Evolutionary conservation across 2,888 invertebrate species (phyloP), one percentile per base, ranked within the genome.

Genomic region (Hirtodrosophila cameraria): DNA sequence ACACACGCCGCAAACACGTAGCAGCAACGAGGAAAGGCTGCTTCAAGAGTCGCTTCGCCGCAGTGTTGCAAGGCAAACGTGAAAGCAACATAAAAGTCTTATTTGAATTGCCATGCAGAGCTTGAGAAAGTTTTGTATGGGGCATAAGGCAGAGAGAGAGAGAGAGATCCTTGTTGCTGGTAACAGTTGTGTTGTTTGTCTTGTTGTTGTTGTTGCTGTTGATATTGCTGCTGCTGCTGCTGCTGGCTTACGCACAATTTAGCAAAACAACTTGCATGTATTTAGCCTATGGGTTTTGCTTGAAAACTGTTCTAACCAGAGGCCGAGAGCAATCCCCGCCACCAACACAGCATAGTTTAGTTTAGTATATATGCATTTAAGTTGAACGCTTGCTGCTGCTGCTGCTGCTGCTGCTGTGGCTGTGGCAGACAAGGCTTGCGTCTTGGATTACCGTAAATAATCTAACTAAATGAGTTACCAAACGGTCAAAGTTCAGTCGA

Each of bases 221-320:
- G 48, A 16, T 38, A 36, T 15, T 63, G 54, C 35, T 57, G 52
- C 36, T 77, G 42, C 55, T 50, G 35, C 25, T 54, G 55, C 64
- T 72, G 61, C 61, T 57, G 64, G 86, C 82, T 82, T 82, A 82
- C 82, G 82, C 82, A 82, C 82, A 86, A 82, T 86, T 82, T 82
- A 84, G 86, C 82, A 82, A 75, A 84, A 81, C 86, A 83, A 86
- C 81, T 86, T 80, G 80, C 84, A 80, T 79, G 80, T 67, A 79
- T 83, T 83, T 83, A 75, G 83, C 83, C 83, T 64, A 67, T 45
- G 54, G 67, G 72, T 30, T n/a, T n/a, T 42, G 49, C 4, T 42
- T 65, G 57, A 30, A 48, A 41, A 38, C 28, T 23, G 8, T 48
- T 18, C 31, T 23, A 27, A 30, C 46, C 36, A 30, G 43, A 38